A percentile compares a stretch with the other conserved stretches of the same genome.
Evolutionary conservation across 2,888 invertebrate species (phyloP).

Genomic region (Cyrtodaria siliqua): DNA sequence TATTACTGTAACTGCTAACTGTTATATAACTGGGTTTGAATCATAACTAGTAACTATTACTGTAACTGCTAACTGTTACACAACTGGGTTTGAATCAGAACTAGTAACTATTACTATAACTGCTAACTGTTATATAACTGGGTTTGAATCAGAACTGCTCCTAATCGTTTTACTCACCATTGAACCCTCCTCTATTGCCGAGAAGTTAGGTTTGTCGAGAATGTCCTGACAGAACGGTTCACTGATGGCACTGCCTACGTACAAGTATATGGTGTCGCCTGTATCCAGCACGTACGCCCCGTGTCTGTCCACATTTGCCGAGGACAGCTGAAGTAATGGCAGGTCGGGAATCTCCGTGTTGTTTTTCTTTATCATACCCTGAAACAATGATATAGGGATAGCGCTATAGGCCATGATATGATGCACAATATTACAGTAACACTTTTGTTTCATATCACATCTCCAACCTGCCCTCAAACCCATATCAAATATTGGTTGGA

Average conservation of each 20-base stretch:
- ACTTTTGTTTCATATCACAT: too few relatives aligned
- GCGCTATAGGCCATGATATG: too few relatives aligned
- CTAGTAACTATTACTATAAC: too few relatives aligned
- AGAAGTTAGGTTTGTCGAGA: slow-evolving; percentile 89
- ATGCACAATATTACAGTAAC: too few relatives aligned
- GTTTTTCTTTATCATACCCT: slow-evolving; percentile 83
- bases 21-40: too few relatives aligned
- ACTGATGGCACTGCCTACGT: slow-evolving; percentile 93
- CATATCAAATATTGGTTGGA: too few relatives aligned
- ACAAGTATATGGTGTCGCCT: slow-evolving; percentile 93
- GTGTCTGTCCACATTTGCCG: slow-evolving; percentile 90
- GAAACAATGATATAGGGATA: slow-evolving; percentile 4
- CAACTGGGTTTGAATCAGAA: too few relatives aligned
- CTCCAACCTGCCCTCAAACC: too few relatives aligned
- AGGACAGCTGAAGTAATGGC: slow-evolving; percentile 94
- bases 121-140: too few relatives aligned
- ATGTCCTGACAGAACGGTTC: slow-evolving; percentile 92
- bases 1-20: too few relatives aligned
- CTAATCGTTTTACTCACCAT: slow-evolving; percentile 70
- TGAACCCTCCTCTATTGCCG: slow-evolving; percentile 79
- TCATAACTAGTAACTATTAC: too few relatives aligned
- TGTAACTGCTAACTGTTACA: too few relatives aligned
- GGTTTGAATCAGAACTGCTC: slow-evolving; percentile 73
- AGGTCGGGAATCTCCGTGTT: slow-evolving; percentile 87
- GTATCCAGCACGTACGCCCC: slow-evolving; percentile 97